Evolutionary conservation across 2,888 invertebrate genomes (phyloP), one percentile per base, ranked within the genome.

Genomic region (Saturnia japonica): DNA sequence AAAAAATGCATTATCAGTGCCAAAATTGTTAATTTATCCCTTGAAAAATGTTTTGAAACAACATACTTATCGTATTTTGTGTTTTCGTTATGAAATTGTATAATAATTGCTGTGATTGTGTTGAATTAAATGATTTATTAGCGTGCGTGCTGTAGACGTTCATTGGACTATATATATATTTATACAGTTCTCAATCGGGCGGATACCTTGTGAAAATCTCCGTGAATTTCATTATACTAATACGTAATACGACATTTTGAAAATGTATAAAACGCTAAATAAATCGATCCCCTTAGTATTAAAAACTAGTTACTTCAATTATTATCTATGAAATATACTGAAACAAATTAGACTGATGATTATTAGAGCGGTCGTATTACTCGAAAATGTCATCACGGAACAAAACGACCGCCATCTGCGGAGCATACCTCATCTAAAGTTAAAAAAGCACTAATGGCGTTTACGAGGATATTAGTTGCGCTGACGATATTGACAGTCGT

Each of bases 1-100:
- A 89, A 88, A 47, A 90, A 91, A 89, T 88, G 88, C 87, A 89
- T 87, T 90, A 88, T 86, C 83, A 84, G 81, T 85, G 80, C 79
- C 78, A 82, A 83, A 89, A 90, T 88, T 87, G 85, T 87, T 87
- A 89, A 89, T 87, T 80, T 72, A 57, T 68, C 70, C 67, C 45
- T 67, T 71, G 76, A 76, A 76, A 82, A 77, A 78, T 76, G 73
- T 71, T 73, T 72, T 68, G 74, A 75, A 60, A 77, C 77, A 75
- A 75, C 71, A 77, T 68, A 72, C 72, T 74, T 69, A 73, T 68
- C 70, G 71, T 62, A 73, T 72, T 72, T 71, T 73, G 67, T 67
- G 64, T 73, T 72, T 66, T 70, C 69, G 72, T 72, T 68, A 42
- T 22, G 34, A 22, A 22, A 64, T 28, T 40, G 40, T 68, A 4